A percentile compares a stretch with the other conserved stretches of the same genome.
Conservation (phyloP, 2,888 invertebrate species). For the Pseudeuparius sepicola region DNA sequence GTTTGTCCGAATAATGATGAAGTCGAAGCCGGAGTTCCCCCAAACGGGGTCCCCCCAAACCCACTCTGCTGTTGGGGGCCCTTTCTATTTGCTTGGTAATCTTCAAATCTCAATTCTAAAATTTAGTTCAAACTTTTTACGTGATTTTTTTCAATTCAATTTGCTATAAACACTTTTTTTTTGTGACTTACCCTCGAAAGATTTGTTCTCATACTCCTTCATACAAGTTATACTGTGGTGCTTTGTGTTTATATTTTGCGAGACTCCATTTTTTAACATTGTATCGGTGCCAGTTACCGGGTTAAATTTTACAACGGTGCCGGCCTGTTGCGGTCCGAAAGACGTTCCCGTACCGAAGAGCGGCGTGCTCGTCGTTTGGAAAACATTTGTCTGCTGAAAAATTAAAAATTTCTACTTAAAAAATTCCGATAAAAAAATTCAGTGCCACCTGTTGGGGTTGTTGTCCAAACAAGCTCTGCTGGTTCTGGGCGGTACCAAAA, state of each 20-base stretch:
- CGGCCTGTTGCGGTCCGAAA: slow-evolving; percentile 38
- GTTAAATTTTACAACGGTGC: slow-evolving; percentile 77
- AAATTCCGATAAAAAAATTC: slow-evolving; percentile 1
- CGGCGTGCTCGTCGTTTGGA: slow-evolving; percentile 31
- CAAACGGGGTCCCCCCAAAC: slow-evolving; percentile 41
- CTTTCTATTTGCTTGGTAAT: slow-evolving; percentile 85
- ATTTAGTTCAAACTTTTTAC: too few species aligned
- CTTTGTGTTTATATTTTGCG: slow-evolving; percentile 80
- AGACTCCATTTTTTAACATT: slow-evolving; percentile 77
- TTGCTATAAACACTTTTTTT: too few species aligned
- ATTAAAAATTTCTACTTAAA: too few species aligned
- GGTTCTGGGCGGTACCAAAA: slow-evolving; percentile 39
- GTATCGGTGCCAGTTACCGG: slow-evolving; percentile 84
- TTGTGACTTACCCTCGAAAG: too few species aligned
- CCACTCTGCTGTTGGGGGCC: slow-evolving; percentile 45
- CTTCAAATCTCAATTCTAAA: slow-evolving; percentile 86
- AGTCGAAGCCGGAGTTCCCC: slow-evolving; percentile 38
- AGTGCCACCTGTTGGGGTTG: slow-evolving; percentile 32
- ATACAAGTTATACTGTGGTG: slow-evolving; percentile 97
- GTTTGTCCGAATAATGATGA: slow-evolving; percentile 44
- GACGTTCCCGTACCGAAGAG: slow-evolving; percentile 42
- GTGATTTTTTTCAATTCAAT: too few species aligned
- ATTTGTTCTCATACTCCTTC: slow-evolving; percentile 96
- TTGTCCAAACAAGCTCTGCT: slow-evolving; percentile 44
- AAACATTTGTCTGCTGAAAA: slow-evolving; percentile 32